Percentiles rank a stretch among this genome's conserved stretches.
These are phyloP conservation scores for Lytechinus pictus DNA, from an alignment of 35 echinoderm and acorn worm genomes.

Conservation along the genomic window DNA sequence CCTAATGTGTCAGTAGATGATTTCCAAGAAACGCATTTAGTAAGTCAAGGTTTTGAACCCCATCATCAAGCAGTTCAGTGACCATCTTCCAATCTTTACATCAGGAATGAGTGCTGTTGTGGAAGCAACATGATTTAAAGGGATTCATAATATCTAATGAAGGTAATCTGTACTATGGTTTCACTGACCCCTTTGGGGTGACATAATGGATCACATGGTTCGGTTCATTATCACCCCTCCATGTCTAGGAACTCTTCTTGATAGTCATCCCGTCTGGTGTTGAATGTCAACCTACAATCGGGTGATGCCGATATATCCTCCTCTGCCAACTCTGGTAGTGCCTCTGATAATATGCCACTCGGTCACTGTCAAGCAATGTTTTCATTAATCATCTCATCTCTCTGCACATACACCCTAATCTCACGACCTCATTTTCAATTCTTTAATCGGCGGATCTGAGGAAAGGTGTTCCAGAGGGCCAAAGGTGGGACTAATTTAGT, in stretches of 20 bases:
- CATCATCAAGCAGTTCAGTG: background rate
- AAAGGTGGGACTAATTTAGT: background rate
- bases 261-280: background rate
- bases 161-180: background rate
- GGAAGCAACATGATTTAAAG: background rate
- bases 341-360: background rate
- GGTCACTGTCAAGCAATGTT: background rate
- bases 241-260: background rate
- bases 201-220: background rate
- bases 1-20: background rate
- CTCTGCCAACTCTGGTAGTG: background rate
- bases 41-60: background rate
- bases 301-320: background rate
- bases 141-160: background rate
- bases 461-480: background rate
- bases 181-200: background rate
- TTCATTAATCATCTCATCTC: slow-evolving; percentile 13
- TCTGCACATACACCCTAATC: background rate
- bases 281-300: background rate
- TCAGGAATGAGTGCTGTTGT: background rate
- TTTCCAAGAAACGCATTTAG: background rate
- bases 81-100: background rate
- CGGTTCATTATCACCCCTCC: background rate
- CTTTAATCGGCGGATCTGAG: background rate
- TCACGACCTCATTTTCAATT: slow-evolving; percentile 10